A percentile compares a stretch with the other conserved stretches of the same genome.
These are phyloP conservation scores for Discoglossus pictus DNA, from an alignment of 2,797 vertebrate species.

Conservation along the genomic window DNA sequence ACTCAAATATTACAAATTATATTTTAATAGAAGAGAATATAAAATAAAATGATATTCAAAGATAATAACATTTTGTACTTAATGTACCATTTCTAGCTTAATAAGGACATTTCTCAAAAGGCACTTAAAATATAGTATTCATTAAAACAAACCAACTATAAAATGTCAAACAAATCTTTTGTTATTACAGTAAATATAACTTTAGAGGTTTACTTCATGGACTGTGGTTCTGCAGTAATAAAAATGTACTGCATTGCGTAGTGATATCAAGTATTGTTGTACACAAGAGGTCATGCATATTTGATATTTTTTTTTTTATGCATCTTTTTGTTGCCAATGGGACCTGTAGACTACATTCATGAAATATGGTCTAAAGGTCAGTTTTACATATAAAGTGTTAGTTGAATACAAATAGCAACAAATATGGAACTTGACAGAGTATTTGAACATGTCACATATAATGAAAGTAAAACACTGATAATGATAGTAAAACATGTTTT, in stretches of 20 bases:
- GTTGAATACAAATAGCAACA: too few relatives aligned
- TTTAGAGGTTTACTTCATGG: neutral
- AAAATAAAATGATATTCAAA: conserved; percentile 19
- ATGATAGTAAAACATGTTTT: too few relatives aligned
- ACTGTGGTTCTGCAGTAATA: conserved; percentile 4
- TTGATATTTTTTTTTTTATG: too few relatives aligned
- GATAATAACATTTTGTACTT: conserved; percentile 17
- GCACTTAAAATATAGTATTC: conserved; percentile 15
- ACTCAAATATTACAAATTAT: too few relatives aligned
- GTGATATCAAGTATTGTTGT: neutral
- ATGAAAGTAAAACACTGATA: too few relatives aligned
- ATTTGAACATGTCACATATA: conserved; percentile 8
- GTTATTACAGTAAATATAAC: conserved; percentile 23
- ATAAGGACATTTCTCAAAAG: conserved; percentile 20
- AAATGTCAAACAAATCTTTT: conserved; percentile 28
- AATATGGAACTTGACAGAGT: too few relatives aligned
- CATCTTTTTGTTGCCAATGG: too few relatives aligned
- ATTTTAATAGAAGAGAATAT: neutral
- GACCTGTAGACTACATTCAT: too few relatives aligned
- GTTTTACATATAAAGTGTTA: too few relatives aligned
- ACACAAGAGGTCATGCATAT: too few relatives aligned
- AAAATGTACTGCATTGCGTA: conserved; percentile 3
- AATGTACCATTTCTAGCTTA: conserved; percentile 3
- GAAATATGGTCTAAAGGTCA: too few relatives aligned
- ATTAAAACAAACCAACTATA: conserved; percentile 20